phyloP scores from a whole-genome alignment of 2,113 vertebrate genomes.

The Apaloderma vittatum region DNA sequence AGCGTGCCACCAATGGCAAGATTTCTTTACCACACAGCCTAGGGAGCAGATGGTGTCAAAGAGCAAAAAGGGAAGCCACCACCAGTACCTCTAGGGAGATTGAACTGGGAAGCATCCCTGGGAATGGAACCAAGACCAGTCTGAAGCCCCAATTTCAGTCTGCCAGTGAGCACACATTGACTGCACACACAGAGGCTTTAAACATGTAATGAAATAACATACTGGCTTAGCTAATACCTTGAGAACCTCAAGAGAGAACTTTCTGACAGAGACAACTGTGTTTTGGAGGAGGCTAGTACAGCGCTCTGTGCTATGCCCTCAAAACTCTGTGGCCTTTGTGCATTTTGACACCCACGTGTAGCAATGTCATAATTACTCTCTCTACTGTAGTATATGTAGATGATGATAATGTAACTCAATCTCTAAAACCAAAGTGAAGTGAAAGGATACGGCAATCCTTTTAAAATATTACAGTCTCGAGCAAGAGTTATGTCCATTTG shows the following conservation, averaged over 20 bases:
- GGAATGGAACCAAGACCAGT: neutral
- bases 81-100: neutral
- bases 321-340: neutral
- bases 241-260: neutral
- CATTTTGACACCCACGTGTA: rapidly evolving
- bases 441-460: neutral
- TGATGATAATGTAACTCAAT: neutral
- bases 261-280: neutral
- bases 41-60: neutral
- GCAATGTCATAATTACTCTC: neutral
- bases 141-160: neutral
- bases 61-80: neutral
- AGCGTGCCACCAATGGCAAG: rapidly evolving
- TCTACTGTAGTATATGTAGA: neutral
- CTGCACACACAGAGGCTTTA: neutral
- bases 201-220: neutral
- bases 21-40: neutral
- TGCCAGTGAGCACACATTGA: neutral
- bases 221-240: neutral
- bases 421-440: neutral
- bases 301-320: rapidly evolving
- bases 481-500: neutral
- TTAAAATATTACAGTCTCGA: neutral
- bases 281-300: neutral
- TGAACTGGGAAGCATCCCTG: neutral